These are phyloP conservation scores for Monomorium pharaonis DNA, from an alignment of 1,140 invertebrate genomes.

Conservation along the genomic window DNA sequence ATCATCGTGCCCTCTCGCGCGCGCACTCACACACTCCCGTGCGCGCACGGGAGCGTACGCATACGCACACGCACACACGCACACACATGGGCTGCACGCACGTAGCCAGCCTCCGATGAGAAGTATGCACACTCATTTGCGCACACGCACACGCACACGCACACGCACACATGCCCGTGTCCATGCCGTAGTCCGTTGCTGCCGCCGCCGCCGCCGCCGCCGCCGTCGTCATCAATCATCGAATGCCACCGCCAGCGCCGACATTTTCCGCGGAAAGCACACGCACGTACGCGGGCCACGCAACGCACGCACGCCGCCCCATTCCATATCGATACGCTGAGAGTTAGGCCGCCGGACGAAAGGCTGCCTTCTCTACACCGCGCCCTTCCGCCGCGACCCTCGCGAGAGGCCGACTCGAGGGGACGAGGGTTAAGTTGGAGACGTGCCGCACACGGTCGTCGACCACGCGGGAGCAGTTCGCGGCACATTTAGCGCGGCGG, in stretches of 20 bases:
- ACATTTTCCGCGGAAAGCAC: constrained; percentile 79
- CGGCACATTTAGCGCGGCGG: constrained; percentile 44
- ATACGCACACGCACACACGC: constrained; percentile 17
- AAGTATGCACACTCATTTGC: constrained; percentile 70
- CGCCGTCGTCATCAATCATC: constrained; percentile 83
- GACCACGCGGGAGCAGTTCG: constrained; percentile 16
- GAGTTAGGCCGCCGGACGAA: constrained; percentile 10
- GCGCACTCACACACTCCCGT: constrained; percentile 48
- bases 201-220: constrained; percentile 1
- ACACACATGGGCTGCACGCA: not conserved
- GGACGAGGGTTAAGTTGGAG: constrained; percentile 39
- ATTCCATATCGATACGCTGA: constrained; percentile 47
- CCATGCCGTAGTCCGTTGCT: constrained; percentile 23
- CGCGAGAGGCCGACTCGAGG: not conserved
- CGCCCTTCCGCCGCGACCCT: constrained; percentile 6
- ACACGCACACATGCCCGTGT: constrained; percentile 5
- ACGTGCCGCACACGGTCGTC: not conserved
- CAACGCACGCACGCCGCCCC: constrained; percentile 45
- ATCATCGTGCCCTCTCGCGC: constrained; percentile 77
- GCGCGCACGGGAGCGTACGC: constrained; percentile 31
- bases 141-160: constrained; percentile 59
- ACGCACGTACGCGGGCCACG: constrained; percentile 68
- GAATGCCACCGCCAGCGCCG: constrained; percentile 80
- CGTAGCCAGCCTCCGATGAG: constrained; percentile 53
- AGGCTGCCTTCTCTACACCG: constrained; percentile 18